Evolutionary conservation across 2,888 invertebrate genomes (phyloP).

Genomic region (Hypercompe scribonia): DNA sequence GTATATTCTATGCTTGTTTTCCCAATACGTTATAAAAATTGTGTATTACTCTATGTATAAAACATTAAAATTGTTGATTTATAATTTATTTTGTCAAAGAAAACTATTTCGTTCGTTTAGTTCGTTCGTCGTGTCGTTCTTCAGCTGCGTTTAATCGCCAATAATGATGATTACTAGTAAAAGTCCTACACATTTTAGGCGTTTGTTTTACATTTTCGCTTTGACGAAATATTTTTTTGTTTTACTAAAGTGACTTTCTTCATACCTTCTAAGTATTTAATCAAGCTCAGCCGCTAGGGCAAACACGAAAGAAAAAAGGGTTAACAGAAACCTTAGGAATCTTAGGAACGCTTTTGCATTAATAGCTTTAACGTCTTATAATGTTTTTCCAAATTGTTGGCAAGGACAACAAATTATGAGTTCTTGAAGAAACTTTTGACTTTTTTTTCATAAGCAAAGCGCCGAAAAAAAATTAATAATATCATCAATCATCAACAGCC

Average conservation of each 20-base stretch:
- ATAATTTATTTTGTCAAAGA: neutral
- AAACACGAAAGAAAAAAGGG: neutral
- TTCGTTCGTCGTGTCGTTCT: neutral
- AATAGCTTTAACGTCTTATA: neutral
- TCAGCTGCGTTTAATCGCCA: neutral
- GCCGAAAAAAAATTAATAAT: too few relatives aligned
- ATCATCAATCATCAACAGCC: too few relatives aligned
- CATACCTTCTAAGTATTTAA: neutral
- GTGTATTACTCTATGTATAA: too few relatives aligned
- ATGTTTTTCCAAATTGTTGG: neutral
- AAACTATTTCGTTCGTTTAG: neutral
- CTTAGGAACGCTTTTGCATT: neutral
- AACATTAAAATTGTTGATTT: too few relatives aligned
- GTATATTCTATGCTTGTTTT: too few relatives aligned
- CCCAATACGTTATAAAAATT: too few relatives aligned
- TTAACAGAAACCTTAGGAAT: neutral
- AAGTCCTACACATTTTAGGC: neutral
- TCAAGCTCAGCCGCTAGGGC: neutral
- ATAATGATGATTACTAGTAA: neutral
- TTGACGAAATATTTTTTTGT: neutral
- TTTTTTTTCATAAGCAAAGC: too few relatives aligned
- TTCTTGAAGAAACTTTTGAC: neutral
- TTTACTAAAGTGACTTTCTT: neutral
- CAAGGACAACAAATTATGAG: neutral
- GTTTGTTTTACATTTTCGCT: neutral